Base-by-base conservation (phyloP, 2,888 invertebrate genomes). In the Gerris lacustris region DNA sequence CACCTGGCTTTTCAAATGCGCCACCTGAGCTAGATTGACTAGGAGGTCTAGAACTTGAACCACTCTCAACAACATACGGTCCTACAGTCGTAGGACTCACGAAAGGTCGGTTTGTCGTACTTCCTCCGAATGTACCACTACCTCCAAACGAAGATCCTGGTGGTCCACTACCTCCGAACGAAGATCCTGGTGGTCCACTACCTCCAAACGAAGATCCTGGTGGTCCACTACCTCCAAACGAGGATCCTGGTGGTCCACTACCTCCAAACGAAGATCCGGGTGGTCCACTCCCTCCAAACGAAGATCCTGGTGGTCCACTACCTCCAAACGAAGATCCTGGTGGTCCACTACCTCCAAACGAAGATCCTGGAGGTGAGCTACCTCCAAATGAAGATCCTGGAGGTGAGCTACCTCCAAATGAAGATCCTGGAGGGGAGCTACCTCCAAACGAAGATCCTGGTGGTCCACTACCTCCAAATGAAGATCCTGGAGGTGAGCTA, bases 51-150 rank as follows among this genome's bases (percentile, higher is more conserved):
- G 73, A 73, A 68, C 69, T 74, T 18, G 68, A 67, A 15, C 68
- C 67, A 44, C 72, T 31, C 31, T 31, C 31, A 2, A 31, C 31
- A 31, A 31, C 44, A 67, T 31, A 11, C 7, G n/a, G 62, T 67
- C 43, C 31, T 17, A 11, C 67, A 31, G 44, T 43, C 11, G 15
- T 44, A 43, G 43, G 31, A 11, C 67, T 67, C 11, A 44, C 15
- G 67, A 67, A 67, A 31, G 55, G 55, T 55, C 55, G 2, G 9
- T 55, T 15, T 11, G 55, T 11, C 1, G 55, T 55, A 11, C 11
- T 11, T 55, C 55, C 55, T 55, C 73, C 69, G 79, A 79, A 78
- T 79, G 80, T 75, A 79, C 79, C 75, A 15, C 73, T 74, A 45
- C 62, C 71, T 17, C 73, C 73, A 68, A 72, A 72, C n/a, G 73